Evolutionary conservation across 1,140 invertebrate species (phyloP).

Genomic region (Drosophila funebris): DNA sequence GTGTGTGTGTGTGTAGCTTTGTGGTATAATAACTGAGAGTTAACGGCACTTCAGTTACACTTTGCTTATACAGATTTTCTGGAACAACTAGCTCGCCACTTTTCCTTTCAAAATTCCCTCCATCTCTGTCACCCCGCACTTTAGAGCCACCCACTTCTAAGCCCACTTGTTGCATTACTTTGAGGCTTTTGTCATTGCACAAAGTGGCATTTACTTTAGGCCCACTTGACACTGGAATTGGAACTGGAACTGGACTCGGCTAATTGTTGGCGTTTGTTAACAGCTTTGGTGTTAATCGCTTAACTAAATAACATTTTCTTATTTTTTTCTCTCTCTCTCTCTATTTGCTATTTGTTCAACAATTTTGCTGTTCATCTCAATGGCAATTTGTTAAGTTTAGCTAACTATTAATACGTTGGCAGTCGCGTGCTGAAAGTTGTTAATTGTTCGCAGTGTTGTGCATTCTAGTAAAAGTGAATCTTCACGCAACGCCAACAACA

Average conservation of each 20-base stretch:
- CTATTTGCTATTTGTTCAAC: neutral
- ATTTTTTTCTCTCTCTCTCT: too few relatives aligned
- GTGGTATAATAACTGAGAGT: slow-evolving; percentile 28
- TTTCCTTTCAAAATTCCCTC: slow-evolving; percentile 39
- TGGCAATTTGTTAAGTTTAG: slow-evolving; percentile 21
- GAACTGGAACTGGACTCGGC: neutral
- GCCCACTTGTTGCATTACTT: slow-evolving; percentile 2
- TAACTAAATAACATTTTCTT: slow-evolving; percentile 22
- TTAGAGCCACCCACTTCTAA: neutral
- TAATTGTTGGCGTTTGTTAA: slow-evolving; percentile 10
- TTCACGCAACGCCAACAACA: neutral
- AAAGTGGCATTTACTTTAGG: slow-evolving; percentile 29
- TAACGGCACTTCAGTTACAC: slow-evolving; percentile 43
- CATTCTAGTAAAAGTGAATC: slow-evolving; percentile 7
- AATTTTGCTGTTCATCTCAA: slow-evolving; percentile 17
- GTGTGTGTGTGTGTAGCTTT: slow-evolving; percentile 9
- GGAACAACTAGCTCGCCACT: slow-evolving; percentile 14
- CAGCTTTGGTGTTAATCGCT: slow-evolving; percentile 28
- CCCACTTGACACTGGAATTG: slow-evolving; percentile 1
- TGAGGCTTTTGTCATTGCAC: neutral
- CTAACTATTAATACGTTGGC: slow-evolving; percentile 19
- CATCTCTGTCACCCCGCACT: neutral
- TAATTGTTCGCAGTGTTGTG: slow-evolving; percentile 12
- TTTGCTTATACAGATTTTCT: slow-evolving; percentile 53
- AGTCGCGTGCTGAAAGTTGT: slow-evolving; percentile 39